These are phyloP conservation scores for Palythoa caribaeorum DNA, from an alignment of 92 coral and sea anemone genomes.

Conservation along the genomic window DNA sequence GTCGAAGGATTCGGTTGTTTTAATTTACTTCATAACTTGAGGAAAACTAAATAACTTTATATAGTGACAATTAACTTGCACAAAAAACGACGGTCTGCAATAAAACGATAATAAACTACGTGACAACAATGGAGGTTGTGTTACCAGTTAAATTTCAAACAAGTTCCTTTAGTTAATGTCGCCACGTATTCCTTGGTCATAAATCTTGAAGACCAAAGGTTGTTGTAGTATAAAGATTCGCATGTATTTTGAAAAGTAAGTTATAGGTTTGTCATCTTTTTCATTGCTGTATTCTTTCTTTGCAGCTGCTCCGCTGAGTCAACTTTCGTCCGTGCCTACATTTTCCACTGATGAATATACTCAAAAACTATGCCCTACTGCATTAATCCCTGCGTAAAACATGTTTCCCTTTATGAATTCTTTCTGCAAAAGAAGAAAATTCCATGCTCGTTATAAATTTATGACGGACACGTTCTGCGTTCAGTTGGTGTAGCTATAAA, in stretches of 20 bases:
- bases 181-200: not conserved
- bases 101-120: not conserved
- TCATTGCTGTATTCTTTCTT: not conserved
- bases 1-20: no score
- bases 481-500: not conserved
- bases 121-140: not conserved
- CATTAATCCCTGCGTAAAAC: not conserved
- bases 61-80: no score
- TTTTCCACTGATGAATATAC: not conserved
- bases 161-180: not conserved
- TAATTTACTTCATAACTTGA: no score
- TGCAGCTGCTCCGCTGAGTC: not conserved
- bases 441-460: not conserved
- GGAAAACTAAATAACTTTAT: no score
- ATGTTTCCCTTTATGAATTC: conserved; percentile 1
- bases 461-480: not conserved
- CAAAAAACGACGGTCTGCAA: no score
- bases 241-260: not conserved
- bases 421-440: not conserved
- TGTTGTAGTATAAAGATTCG: not conserved
- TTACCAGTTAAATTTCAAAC: not conserved
- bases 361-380: not conserved
- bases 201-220: not conserved
- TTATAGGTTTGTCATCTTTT: not conserved
- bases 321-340: not conserved